phyloP scores from a whole-genome alignment of 2,888 invertebrate genomes.

The Hyposoter didymator region DNA sequence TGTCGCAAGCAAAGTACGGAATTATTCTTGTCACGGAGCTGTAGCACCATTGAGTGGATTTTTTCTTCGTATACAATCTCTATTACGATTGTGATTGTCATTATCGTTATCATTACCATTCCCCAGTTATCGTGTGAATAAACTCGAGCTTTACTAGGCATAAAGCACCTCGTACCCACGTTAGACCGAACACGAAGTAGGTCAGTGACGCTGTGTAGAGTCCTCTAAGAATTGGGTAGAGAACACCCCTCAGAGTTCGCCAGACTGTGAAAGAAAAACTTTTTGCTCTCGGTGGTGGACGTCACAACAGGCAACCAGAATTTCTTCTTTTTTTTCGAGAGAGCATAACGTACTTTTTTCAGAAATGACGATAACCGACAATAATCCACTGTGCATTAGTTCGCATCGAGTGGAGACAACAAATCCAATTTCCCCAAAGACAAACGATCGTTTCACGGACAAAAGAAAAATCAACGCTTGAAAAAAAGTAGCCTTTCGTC shows the following conservation, averaged over 20 bases:
- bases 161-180: neutral
- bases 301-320: neutral
- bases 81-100: neutral
- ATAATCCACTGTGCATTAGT: neutral
- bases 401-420: neutral
- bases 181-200: neutral
- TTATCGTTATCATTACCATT: neutral
- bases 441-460: neutral
- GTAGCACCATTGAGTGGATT: neutral
- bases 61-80: neutral
- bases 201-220: constrained; percentile 8
- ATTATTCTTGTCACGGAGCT: constrained; percentile 1
- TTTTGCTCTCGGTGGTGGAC: neutral
- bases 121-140: neutral
- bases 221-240: constrained; percentile 22
- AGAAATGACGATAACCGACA: neutral
- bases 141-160: neutral
- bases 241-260: constrained; percentile 18
- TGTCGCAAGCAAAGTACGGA: neutral
- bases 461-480: neutral
- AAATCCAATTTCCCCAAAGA: neutral
- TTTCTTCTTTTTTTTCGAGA: neutral
- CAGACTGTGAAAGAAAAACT: constrained; percentile 10
- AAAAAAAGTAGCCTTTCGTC: neutral
- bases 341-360: neutral